These are phyloP conservation scores for Epirrhoe tristata DNA, from an alignment of 2,888 invertebrate species.

Conservation along the genomic window DNA sequence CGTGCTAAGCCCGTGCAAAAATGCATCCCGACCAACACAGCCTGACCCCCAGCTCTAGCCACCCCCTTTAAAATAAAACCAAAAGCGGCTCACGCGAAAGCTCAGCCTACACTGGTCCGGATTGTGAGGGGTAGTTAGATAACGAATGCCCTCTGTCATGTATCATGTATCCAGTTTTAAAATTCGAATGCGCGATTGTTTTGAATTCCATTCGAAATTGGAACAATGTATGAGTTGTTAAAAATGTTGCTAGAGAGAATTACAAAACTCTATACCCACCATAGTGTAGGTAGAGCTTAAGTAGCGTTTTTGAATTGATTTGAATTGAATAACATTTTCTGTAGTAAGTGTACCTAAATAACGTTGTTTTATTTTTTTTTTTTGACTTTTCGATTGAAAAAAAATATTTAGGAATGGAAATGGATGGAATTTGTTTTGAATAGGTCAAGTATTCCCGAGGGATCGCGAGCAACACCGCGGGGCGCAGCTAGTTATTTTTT, in stretches of 20 bases:
- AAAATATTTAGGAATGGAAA: too few relatives aligned
- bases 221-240: constrained; percentile 28
- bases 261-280: neutral
- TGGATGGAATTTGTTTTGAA: too few relatives aligned
- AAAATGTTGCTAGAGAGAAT: neutral
- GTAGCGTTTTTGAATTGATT: too few relatives aligned
- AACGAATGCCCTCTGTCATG: constrained; percentile 72
- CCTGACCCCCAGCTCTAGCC: constrained; percentile 57
- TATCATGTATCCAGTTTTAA: constrained; percentile 71
- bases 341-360: too few relatives aligned
- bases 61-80: constrained; percentile 62
- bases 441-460: too few relatives aligned
- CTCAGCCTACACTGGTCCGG: constrained; percentile 64
- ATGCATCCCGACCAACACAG: constrained; percentile 74
- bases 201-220: constrained; percentile 44
- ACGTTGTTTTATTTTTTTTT: too few relatives aligned
- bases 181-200: constrained; percentile 55
- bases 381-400: too few relatives aligned
- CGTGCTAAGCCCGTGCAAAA: constrained; percentile 81
- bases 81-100: constrained; percentile 59
- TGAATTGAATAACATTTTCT: too few relatives aligned
- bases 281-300: too few relatives aligned
- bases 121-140: constrained; percentile 67
- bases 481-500: too few relatives aligned
- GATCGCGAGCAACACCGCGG: too few relatives aligned